Base-by-base conservation (phyloP, 2,113 vertebrate species). In the Raja brachyura region DNA sequence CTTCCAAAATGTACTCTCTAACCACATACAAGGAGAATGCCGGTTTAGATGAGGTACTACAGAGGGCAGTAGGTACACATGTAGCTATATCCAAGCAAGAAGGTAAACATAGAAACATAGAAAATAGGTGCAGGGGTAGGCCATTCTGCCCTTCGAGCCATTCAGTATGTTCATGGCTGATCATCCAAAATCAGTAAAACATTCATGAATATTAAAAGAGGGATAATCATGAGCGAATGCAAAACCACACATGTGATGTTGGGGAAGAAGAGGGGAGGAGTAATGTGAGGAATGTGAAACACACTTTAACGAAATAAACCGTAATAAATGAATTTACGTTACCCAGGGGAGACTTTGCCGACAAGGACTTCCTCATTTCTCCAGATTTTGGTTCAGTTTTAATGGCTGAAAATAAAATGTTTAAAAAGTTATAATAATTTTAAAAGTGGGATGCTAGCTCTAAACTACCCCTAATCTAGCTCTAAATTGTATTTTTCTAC, bases 311-410 rank as follows among this genome's bases (percentile, higher is more conserved):
- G 48, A 63, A 73, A 25, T n/a, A 68, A 33, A 25, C 79, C n/a
- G 59, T 8, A 92, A 18, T 16, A 48, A 70, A 16, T 4, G 18
- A 70, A 92, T 39, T 22, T 28, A 73, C 31, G 22, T 94, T 97
- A 99, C 98, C 98, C 97, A 98, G 93, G 7, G 96, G 95, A 0
- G 97, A 97, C 96, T 96, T 99, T 0, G 96, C 93, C 16, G 94
- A 93, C 94, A 94, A 48, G 9, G 95, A 93, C 95, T 97, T 99
- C 97, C 97, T 99, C 93, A 95, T 94, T 0, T 98, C 98, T 1
- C 94, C 93, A 3, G 96, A 94, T 94, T 98, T 99, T 3, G 95
- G 90, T 0, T 98, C 98, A 0, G 97, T 97, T 96, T 98, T 99
- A n/a, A 97, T 93, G 0, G 96, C 98, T 99, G 95, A 73, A 92